Evolutionary conservation across 2,888 invertebrate species (phyloP).

Genomic region (Buathra laborator): DNA sequence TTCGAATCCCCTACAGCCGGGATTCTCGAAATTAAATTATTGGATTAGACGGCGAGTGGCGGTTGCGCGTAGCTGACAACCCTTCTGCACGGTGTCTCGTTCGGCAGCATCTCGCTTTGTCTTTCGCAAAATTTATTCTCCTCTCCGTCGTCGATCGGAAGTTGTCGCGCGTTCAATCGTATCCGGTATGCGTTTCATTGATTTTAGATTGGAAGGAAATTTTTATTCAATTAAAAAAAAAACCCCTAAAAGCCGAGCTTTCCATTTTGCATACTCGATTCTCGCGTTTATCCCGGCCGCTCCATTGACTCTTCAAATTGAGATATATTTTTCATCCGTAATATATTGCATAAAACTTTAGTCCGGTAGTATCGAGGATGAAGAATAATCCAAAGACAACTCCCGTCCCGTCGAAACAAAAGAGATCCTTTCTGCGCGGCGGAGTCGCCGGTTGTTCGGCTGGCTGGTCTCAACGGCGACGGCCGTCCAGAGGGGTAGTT

Average conservation of each 20-base stretch:
- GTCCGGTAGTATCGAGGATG: slow-evolving; percentile 23
- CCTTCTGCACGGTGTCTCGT: slow-evolving; percentile 45
- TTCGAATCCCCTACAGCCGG: slow-evolving; percentile 84
- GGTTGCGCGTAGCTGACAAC: slow-evolving; percentile 50
- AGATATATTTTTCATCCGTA: background rate
- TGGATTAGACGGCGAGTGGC: slow-evolving; percentile 81
- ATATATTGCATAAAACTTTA: background rate
- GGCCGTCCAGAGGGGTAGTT: slow-evolving; percentile 63
- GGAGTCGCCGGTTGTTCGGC: slow-evolving; percentile 75
- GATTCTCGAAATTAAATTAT: slow-evolving; percentile 84
- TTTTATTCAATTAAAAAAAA: background rate
- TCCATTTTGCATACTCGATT: background rate
- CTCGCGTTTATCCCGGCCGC: background rate
- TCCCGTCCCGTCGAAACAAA: slow-evolving; percentile 75
- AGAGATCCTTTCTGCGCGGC: slow-evolving; percentile 73
- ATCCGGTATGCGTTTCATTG: background rate
- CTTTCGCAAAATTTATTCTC: slow-evolving; percentile 39
- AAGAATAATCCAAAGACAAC: slow-evolving; percentile 27
- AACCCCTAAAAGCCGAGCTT: background rate
- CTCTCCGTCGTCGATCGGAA: slow-evolving; percentile 26
- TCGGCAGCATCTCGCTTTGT: slow-evolving; percentile 35
- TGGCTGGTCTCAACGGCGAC: slow-evolving; percentile 76
- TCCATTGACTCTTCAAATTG: background rate
- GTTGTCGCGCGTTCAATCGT: background rate
- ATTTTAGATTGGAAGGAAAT: background rate